Conservation (phyloP, 2,797 vertebrate genomes). For the Coccyzus lansbergi region DNA sequence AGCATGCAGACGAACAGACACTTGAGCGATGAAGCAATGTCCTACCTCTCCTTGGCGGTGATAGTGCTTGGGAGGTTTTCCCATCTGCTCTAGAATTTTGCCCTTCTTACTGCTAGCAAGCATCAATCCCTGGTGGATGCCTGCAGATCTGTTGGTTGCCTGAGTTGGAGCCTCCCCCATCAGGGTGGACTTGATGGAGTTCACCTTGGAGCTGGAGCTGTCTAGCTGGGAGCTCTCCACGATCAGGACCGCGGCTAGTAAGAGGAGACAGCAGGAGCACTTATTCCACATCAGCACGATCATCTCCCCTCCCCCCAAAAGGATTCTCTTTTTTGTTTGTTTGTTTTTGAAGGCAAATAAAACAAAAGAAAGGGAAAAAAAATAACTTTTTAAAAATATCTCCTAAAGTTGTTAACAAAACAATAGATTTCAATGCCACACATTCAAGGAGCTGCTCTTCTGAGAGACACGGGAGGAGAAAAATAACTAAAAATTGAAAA, state of each 20-base stretch:
- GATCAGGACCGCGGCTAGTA: conserved; percentile 86
- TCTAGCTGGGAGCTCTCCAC: conserved; percentile 87
- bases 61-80: conserved; percentile 62
- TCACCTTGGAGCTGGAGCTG: conserved; percentile 86
- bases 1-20: conserved; percentile 12
- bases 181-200: conserved; percentile 92
- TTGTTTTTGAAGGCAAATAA: not conserved
- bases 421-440: conserved; percentile 23
- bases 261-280: conserved; percentile 85
- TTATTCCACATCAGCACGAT: conserved; percentile 80
- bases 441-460: conserved; percentile 17
- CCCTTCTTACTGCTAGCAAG: conserved; percentile 86
- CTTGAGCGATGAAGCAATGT: not conserved
- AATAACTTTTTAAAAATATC: not conserved
- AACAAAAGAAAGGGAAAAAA: not conserved
- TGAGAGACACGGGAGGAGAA: not conserved
- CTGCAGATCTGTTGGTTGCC: conserved; percentile 84
- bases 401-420: conserved; percentile 25
- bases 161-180: conserved; percentile 84
- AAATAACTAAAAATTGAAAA: not conserved
- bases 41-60: conserved; percentile 74
- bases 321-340: not conserved
- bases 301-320: conserved; percentile 83
- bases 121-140: conserved; percentile 77
- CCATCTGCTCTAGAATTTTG: conserved; percentile 88